Evolutionary conservation across 2,888 invertebrate genomes (phyloP), one percentile per base, ranked within the genome.

Genomic region (Apodemia hepburni): DNA sequence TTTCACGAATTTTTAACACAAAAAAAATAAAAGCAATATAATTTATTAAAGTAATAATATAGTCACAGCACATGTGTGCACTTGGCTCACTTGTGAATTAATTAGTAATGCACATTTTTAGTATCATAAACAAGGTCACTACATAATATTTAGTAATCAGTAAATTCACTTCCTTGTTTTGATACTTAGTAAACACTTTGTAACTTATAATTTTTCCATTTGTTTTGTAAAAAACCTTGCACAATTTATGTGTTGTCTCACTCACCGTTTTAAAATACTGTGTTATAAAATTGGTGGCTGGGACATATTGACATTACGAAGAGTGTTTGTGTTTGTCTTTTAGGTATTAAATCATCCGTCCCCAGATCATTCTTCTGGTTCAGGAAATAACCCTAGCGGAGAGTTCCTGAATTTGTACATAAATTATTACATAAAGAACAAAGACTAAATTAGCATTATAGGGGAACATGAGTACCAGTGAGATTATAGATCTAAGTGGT

Each of bases 281-380:
- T 47, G 47, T 47, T 47, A 47, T 65, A 67, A 66, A 66, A 63
- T 67, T 73, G 87, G 85, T 83, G 81, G 73, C 73, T 80, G 85
- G 81, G 81, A 73, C 74, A 70, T 76, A 76, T 78, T 77, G 81
- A 82, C 82, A 73, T 82, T 75, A 81, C 81, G 73, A 84, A 82
- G 77, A 87, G 82, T 87, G 84, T 86, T 80, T 87, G 84, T 87
- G 77, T 85, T 87, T 78, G 74, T 80, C 84, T 88, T 91, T 88
- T 91, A 91, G 91, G 91, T 91, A 77, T 90, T 85, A 91, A 91
- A 89, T 87, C 91, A 91, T 87, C 91, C 83, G 91, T 87, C 80
- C 91, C 91, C 82, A 85, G 91, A 83, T 91, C 91, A 78, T 91
- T 91, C 90, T 91, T 91, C 91, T 91, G 91, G 91, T 91, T 90